A percentile compares a stretch with the other conserved stretches of the same genome.
These are phyloP conservation scores for Megalops atlanticus DNA, from an alignment of 2,113 vertebrate species.

Conservation along the genomic window DNA sequence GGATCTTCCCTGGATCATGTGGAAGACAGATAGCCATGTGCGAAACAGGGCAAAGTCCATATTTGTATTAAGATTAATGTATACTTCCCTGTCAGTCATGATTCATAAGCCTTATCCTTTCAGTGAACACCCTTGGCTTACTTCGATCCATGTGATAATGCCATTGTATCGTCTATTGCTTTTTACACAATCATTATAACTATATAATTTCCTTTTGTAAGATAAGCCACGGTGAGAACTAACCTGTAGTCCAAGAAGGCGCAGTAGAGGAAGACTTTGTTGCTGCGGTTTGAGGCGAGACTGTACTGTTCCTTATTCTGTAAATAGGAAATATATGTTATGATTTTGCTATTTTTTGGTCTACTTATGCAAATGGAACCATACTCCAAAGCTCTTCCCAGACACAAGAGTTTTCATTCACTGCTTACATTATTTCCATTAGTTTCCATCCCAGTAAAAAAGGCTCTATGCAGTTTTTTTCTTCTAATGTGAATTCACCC, in stretches of 20 bases:
- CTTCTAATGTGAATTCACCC: not conserved
- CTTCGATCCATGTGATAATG: not conserved
- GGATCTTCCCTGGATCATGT: not conserved
- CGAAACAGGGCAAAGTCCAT: not conserved
- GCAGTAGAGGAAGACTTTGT: slow-evolving; percentile 84
- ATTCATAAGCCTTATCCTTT: not conserved
- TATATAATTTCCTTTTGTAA: not conserved
- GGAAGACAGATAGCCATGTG: not conserved
- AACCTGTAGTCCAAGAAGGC: slow-evolving; percentile 95
- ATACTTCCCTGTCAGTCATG: not conserved
- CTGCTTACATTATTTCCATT: not conserved
- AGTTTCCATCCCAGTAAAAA: no score
- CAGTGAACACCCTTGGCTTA: not conserved
- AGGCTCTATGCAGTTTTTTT: no score
- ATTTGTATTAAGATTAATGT: not conserved
- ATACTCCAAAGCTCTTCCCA: not conserved
- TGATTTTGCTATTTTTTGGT: not conserved
- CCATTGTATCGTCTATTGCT: no score
- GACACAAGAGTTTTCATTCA: not conserved
- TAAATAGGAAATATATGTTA: slow-evolving; percentile 50
- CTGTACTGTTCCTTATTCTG: slow-evolving; percentile 79
- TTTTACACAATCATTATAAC: no score
- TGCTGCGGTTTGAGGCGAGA: slow-evolving; percentile 77
- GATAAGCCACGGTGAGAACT: slow-evolving; percentile 25
- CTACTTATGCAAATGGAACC: not conserved